Conservation (phyloP, 2,888 invertebrate genomes). For the Torymus texanus region DNA sequence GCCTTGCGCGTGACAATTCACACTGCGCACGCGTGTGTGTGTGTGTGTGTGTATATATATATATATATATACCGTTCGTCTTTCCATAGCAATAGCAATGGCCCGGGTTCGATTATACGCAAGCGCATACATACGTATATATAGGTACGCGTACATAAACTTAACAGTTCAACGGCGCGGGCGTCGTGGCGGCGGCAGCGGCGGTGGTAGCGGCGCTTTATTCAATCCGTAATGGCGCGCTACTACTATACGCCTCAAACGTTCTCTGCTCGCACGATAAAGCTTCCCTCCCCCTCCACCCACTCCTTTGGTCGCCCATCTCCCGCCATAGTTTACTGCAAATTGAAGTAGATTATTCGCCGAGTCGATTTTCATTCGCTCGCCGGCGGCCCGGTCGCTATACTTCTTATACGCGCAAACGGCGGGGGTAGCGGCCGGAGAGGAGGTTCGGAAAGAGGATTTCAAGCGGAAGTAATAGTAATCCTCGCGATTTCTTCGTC, state of each 20-base stretch:
- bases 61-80: too few species aligned
- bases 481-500: slow-evolving; percentile 68
- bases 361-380: slow-evolving; percentile 63
- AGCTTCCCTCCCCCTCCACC: neutral
- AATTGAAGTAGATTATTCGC: slow-evolving; percentile 70
- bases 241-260: slow-evolving; percentile 2
- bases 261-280: slow-evolving; percentile 35
- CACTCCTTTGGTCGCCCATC: too few species aligned
- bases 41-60: too few species aligned
- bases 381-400: slow-evolving; percentile 4
- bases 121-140: neutral
- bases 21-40: too few species aligned
- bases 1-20: too few species aligned
- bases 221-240: slow-evolving; percentile 47
- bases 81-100: neutral
- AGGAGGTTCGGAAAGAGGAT: slow-evolving; percentile 59
- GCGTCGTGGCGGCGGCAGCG: slow-evolving; percentile 6
- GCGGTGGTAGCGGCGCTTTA: slow-evolving; percentile 36
- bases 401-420: slow-evolving; percentile 4
- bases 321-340: slow-evolving; percentile 67
- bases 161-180: slow-evolving; percentile 1
- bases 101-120: slow-evolving; percentile 25
- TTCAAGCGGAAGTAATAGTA: slow-evolving; percentile 71
- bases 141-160: slow-evolving; percentile 2
- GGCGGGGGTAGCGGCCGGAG: neutral